These are phyloP conservation scores for Orthosia cruda DNA, from an alignment of 2,888 invertebrate species.

Conservation along the genomic window DNA sequence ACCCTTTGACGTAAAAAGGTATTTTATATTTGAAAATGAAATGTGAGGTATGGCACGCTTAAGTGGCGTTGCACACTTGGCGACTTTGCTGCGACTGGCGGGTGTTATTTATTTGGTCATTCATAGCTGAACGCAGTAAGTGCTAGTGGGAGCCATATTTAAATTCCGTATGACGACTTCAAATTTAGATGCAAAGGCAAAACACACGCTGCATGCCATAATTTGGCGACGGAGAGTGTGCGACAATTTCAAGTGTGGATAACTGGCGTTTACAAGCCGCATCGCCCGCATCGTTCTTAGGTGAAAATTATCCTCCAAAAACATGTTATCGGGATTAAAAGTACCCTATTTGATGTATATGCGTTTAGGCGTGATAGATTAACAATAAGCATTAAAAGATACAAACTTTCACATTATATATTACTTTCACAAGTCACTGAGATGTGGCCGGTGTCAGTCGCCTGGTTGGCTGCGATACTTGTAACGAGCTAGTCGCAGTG, in stretches of 20 bases:
- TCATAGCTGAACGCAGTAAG: neutral
- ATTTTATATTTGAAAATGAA: constrained; percentile 35
- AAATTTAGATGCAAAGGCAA: too few relatives aligned
- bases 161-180: too few relatives aligned
- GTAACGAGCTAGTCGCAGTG: neutral
- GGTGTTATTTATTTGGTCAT: neutral
- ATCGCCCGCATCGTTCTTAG: too few relatives aligned
- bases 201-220: too few relatives aligned
- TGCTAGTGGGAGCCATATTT: neutral
- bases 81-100: neutral
- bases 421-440: neutral
- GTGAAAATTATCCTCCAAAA: too few relatives aligned
- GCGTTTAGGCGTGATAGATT: too few relatives aligned
- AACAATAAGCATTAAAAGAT: too few relatives aligned
- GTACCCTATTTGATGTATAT: too few relatives aligned
- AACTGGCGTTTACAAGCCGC: too few relatives aligned
- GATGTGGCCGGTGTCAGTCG: neutral
- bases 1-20: constrained; percentile 35
- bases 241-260: too few relatives aligned
- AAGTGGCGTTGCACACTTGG: neutral
- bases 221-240: too few relatives aligned
- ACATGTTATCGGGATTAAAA: too few relatives aligned
- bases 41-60: constrained; percentile 1
- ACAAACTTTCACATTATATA: neutral
- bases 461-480: neutral